phyloP scores from a whole-genome alignment of 2,797 vertebrate genomes.

The Sebastes vulpes region DNA sequence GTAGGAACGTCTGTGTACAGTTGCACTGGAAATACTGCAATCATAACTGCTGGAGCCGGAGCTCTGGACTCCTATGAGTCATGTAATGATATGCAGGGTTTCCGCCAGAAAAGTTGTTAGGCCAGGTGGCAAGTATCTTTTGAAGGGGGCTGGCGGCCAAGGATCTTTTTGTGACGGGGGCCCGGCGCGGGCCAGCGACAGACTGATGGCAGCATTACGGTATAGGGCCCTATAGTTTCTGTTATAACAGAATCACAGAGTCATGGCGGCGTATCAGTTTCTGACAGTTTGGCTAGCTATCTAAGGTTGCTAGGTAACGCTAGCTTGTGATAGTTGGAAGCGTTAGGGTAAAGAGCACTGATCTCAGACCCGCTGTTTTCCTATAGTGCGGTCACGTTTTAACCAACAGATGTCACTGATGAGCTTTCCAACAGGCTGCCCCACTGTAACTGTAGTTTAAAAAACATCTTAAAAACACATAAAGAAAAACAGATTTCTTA shows the following conservation, averaged over 20 bases:
- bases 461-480: neutral
- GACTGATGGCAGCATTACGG: too few relatives aligned
- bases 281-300: neutral
- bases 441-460: neutral
- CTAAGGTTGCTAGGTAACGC: neutral
- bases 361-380: too few relatives aligned
- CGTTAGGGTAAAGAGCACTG: too few relatives aligned
- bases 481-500: rapidly evolving
- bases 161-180: too few relatives aligned
- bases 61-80: neutral
- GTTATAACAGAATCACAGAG: too few relatives aligned
- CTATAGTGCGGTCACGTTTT: too few relatives aligned
- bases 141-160: neutral
- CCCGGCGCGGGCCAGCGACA: too few relatives aligned
- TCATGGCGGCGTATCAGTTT: too few relatives aligned
- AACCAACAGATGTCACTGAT: too few relatives aligned
- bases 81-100: neutral
- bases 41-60: neutral
- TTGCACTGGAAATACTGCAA: neutral
- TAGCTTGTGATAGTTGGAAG: too few relatives aligned
- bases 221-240: too few relatives aligned
- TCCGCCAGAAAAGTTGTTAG: neutral
- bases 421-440: neutral
- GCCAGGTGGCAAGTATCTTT: neutral
- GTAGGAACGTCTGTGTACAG: neutral